Evolutionary conservation across 2,888 invertebrate species (phyloP).

Genomic region (Caenorhabditis macrosperma): DNA sequence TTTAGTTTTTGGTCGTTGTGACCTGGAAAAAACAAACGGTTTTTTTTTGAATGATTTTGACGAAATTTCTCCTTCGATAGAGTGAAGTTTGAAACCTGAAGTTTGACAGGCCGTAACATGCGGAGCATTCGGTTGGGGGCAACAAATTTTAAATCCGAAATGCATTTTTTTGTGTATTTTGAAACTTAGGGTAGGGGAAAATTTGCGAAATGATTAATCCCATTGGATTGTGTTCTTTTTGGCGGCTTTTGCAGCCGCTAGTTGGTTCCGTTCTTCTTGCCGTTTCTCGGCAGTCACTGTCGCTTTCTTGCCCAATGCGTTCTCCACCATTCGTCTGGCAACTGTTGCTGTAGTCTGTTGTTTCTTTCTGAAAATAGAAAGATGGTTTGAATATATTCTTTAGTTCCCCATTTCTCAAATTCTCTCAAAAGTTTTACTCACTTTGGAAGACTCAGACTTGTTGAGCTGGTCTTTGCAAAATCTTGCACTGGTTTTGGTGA

Average conservation of each 20-base stretch:
- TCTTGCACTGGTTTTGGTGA: slow-evolving; percentile 52
- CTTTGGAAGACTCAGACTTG: slow-evolving; percentile 28
- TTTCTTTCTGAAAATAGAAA: slow-evolving; percentile 26
- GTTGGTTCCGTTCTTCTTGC: slow-evolving; percentile 58
- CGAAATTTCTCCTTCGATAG: slow-evolving; percentile 19
- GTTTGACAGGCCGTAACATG: not conserved
- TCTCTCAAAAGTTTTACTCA: slow-evolving; percentile 11
- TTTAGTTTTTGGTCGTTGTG: not conserved
- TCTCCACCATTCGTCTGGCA: slow-evolving; percentile 66
- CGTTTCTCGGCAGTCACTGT: slow-evolving; percentile 61
- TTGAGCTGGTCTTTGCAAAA: slow-evolving; percentile 32
- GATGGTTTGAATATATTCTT: not conserved
- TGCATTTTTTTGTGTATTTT: not conserved
- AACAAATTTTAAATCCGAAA: slow-evolving; percentile 53
- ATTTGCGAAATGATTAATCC: slow-evolving; percentile 39
- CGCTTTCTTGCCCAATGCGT: slow-evolving; percentile 63
- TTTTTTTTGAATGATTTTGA: slow-evolving; percentile 10
- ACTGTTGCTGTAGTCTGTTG: slow-evolving; percentile 62
- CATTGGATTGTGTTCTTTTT: slow-evolving; percentile 62
- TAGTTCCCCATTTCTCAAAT: not conserved
- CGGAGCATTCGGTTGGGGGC: slow-evolving; percentile 18
- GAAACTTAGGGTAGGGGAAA: not conserved
- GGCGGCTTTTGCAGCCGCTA: slow-evolving; percentile 60
- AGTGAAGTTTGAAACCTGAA: slow-evolving; percentile 42
- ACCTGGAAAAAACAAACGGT: not conserved